These are phyloP conservation scores for Microcebus griseorufus DNA, from an alignment of 2,113 vertebrate genomes.

Conservation along the genomic window DNA sequence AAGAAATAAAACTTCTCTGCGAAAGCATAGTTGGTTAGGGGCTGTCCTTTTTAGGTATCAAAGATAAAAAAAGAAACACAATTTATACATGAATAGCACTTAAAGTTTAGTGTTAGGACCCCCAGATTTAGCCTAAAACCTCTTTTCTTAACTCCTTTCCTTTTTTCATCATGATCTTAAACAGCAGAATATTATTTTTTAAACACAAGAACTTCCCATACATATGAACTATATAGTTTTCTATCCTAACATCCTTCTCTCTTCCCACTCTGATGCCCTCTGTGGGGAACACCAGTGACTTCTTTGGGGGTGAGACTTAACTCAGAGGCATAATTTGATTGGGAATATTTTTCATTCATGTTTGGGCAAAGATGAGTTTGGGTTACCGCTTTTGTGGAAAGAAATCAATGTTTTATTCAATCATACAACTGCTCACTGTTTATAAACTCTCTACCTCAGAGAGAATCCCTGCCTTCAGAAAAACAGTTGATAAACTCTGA, in stretches of 20 bases:
- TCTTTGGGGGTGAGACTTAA: not conserved
- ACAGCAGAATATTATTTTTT: not conserved
- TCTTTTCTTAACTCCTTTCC: not conserved
- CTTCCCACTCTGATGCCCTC: not conserved
- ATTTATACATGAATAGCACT: not conserved
- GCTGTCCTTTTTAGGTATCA: not conserved
- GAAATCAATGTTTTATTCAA: not conserved
- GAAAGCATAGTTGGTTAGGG: not conserved
- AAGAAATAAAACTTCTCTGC: conserved; percentile 5
- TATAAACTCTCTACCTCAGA: not conserved
- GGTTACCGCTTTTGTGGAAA: not conserved
- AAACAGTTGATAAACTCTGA: not conserved
- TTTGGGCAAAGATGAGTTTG: not conserved
- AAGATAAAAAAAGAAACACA: not conserved
- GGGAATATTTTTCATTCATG: not conserved
- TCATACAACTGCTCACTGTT: not conserved
- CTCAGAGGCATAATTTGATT: not conserved
- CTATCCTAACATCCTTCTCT: not conserved
- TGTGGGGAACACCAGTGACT: not conserved
- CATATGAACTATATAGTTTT: not conserved
- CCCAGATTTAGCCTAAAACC: not conserved
- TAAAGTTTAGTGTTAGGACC: not conserved
- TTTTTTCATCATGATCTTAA: not conserved
- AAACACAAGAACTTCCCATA: not conserved
- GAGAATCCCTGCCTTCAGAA: not conserved